Evolutionary conservation across 2,888 invertebrate genomes (phyloP), one percentile per base, ranked within the genome.

Genomic region (Scotopteryx bipunctaria): DNA sequence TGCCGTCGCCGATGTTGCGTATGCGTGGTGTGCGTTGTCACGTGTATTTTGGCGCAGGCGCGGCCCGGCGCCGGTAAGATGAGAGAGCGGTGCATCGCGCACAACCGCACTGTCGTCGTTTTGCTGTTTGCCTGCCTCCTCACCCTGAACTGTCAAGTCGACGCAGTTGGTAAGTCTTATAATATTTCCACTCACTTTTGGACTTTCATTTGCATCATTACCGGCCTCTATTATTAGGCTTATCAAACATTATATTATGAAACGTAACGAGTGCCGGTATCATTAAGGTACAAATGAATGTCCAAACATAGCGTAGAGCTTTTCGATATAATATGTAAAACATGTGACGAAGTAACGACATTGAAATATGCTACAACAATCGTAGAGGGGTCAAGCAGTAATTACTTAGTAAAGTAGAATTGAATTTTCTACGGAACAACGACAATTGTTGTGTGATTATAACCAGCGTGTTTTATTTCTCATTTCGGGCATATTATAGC

Each of bases 61-160:
- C 89, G 83, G 86, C 77, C 70, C 78, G 81, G 90, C 89, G 89
- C 88, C 88, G 82, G 83, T 89, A 90, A 90, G 76, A 90, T 90
- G 90, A 86, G 87, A 88, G 86, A 84, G 87, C 76, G 87, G 82
- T 83, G 88, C 61, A 80, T 75, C 81, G 77, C 81, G 76, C 81
- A 80, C 78, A 81, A 82, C 75, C 82, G 86, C 87, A 84, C 78
- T 75, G 82, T 83, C 79, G 81, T 84, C 83, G 81, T 81, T 79
- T 81, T 88, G 69, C 78, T 89, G 76, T 73, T 86, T 71, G 84
- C 80, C 79, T 86, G 81, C 78, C 80, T 89, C 62, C 78, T 89
- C 78, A 81, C 86, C 81, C 75, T 86, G 68, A 79, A 75, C 75
- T 78, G 78, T 71, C 83, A 83, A 79, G 88, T 82, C 76, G 81